phyloP scores from a whole-genome alignment of 2,797 vertebrate genomes.

The Amniataba percoides region DNA sequence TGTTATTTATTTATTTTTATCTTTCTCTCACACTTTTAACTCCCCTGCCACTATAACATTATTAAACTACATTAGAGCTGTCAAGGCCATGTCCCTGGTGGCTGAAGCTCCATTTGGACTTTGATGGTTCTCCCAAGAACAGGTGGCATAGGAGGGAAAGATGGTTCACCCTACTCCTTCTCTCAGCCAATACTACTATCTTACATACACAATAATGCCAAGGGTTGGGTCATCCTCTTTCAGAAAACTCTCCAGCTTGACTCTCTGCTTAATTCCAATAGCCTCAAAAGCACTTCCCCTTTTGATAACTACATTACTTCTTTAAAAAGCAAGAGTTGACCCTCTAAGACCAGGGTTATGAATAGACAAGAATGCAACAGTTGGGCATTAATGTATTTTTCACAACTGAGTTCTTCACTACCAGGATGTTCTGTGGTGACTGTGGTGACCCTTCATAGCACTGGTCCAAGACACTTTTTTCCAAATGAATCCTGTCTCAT shows the following conservation, averaged over 20 bases:
- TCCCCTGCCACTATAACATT: no score
- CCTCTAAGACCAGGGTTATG: slow-evolving; percentile 37
- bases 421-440: neutral
- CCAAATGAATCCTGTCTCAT: neutral
- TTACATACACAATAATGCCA: slow-evolving; percentile 1
- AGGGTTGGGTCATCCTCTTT: neutral
- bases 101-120: no score
- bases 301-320: slow-evolving; percentile 30
- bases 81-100: no score
- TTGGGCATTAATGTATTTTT: slow-evolving; percentile 13
- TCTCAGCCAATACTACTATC: no score
- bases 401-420: slow-evolving; percentile 1
- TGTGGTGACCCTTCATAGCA: neutral
- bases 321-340: slow-evolving; percentile 21
- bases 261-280: slow-evolving; percentile 28
- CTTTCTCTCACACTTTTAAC: no score
- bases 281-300: slow-evolving; percentile 9
- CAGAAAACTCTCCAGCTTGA: slow-evolving; percentile 20
- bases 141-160: no score
- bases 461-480: neutral
- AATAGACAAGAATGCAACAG: slow-evolving; percentile 1
- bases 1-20: no score
- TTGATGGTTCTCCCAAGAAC: no score
- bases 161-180: no score
- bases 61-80: no score